Evolutionary conservation across 2,797 vertebrate species (phyloP).

Genomic region (Acipenser ruthenus): DNA sequence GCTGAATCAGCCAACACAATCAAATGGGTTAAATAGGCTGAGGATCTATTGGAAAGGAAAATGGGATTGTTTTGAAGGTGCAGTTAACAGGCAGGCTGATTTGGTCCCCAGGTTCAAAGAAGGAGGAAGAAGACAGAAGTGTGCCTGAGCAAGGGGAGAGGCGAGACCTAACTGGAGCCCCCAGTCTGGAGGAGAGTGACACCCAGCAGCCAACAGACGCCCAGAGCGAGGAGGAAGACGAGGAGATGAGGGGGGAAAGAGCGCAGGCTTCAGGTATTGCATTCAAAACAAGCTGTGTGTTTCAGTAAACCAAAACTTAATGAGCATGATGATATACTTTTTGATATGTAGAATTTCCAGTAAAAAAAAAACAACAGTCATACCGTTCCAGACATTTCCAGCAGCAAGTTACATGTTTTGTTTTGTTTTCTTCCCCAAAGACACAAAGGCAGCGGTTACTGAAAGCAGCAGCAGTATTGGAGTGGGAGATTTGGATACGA

Average conservation of each 20-base stretch:
- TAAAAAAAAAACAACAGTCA: too few relatives aligned
- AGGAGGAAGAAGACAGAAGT: background rate
- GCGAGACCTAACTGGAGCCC: background rate
- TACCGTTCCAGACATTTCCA: too few relatives aligned
- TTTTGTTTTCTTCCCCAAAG: background rate
- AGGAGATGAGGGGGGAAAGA: conserved; percentile 8
- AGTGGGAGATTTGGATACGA: conserved; percentile 49
- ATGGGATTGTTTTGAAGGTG: too few relatives aligned
- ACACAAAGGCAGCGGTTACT: conserved; percentile 17
- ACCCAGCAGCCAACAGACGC: conserved; percentile 2
- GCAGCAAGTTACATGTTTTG: too few relatives aligned
- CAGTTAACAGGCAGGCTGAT: too few relatives aligned
- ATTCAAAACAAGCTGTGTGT: too few relatives aligned
- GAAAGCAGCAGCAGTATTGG: conserved; percentile 18
- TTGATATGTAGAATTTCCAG: background rate
- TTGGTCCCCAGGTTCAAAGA: conserved; percentile 19
- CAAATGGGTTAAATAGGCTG: too few relatives aligned
- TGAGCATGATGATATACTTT: too few relatives aligned
- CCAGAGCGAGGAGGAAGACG: conserved; percentile 12
- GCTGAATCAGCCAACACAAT: too few relatives aligned
- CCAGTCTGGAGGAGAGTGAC: conserved; percentile 9
- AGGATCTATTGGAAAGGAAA: too few relatives aligned
- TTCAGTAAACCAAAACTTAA: too few relatives aligned
- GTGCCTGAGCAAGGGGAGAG: conserved; percentile 5
- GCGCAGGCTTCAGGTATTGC: too few relatives aligned